Evolutionary conservation across 2,797 vertebrate genomes (phyloP).

Genomic region (Phrynocephalus vlangalii): DNA sequence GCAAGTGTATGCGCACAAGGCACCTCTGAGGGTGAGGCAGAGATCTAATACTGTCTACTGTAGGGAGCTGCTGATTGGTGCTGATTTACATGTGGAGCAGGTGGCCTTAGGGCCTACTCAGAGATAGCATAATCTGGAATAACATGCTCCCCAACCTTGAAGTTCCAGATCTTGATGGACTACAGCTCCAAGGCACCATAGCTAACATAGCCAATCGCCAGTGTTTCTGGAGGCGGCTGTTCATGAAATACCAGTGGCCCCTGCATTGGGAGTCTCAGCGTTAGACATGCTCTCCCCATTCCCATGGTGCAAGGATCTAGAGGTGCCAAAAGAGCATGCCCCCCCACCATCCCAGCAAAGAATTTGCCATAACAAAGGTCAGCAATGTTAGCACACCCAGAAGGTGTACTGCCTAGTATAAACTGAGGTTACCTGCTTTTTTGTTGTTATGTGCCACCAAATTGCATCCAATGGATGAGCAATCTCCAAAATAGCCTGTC

Average conservation of each 20-base stretch:
- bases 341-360: not conserved
- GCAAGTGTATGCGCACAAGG: not conserved
- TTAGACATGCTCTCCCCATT: not conserved
- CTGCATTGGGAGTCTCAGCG: too few relatives aligned
- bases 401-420: too few relatives aligned
- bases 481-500: too few relatives aligned
- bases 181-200: too few relatives aligned
- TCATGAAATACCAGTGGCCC: too few relatives aligned
- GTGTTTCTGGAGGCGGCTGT: too few relatives aligned
- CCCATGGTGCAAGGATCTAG: not conserved
- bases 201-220: too few relatives aligned
- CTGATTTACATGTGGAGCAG: not conserved
- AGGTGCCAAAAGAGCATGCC: constrained; percentile 30
- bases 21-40: not conserved
- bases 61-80: not conserved
- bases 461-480: too few relatives aligned
- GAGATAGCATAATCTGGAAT: not conserved
- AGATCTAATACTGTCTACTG: not conserved
- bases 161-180: too few relatives aligned
- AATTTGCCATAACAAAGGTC: not conserved
- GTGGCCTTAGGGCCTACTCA: not conserved
- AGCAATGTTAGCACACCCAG: not conserved
- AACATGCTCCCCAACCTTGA: not conserved
- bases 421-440: too few relatives aligned
- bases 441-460: too few relatives aligned